Evolutionary conservation across 2,888 invertebrate genomes (phyloP), one percentile per base, ranked within the genome.

Genomic region (Frankliniella intonsa): DNA sequence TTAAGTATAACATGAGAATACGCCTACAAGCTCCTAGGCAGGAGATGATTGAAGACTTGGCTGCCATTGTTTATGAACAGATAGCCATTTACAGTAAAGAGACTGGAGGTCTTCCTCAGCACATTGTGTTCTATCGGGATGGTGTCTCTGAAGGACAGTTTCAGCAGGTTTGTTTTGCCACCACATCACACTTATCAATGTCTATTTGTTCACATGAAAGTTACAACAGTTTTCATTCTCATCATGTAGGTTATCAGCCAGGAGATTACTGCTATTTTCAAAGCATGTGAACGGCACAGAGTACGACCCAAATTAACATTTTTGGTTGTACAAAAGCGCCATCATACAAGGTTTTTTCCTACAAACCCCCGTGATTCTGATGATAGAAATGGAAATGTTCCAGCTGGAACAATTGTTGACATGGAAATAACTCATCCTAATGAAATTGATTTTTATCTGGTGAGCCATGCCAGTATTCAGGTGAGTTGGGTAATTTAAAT

Each of bases 301-400:
- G 84, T 92, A 85, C 91, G 92, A 85, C 96, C 98, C 0, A 91
- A 92, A 81, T 92, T 99, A 49, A 94, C 97, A 51, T 98, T 97
- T 88, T 89, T 98, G 79, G 94, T 98, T 12, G 98, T 99, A 0
- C 98, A 99, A 87, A 99, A 99, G 88, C 91, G 99, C 0, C 99
- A 99, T 89, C 98, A 99, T 87, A 97, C 97, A 0, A 91, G 98
- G 87, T 89, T 85, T 87, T 89, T 84, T 88, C 90, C n/a, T 0
- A 84, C 50, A 82, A 89, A 84, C 87, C 90, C 90, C 85, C 89
- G 87, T 84, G 90, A 90, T 89, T 83, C 83, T 19, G 83, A 84
- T 25, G 84, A 84, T 12, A 85, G 82, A 80, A 85, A 85, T 82
- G 89, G 89, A 9, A 96, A 95, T 87, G 95, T 96, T 0, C 92